These are phyloP conservation scores for Macrotus californicus DNA, from an alignment of 2,113 vertebrate species.

Conservation along the genomic window DNA sequence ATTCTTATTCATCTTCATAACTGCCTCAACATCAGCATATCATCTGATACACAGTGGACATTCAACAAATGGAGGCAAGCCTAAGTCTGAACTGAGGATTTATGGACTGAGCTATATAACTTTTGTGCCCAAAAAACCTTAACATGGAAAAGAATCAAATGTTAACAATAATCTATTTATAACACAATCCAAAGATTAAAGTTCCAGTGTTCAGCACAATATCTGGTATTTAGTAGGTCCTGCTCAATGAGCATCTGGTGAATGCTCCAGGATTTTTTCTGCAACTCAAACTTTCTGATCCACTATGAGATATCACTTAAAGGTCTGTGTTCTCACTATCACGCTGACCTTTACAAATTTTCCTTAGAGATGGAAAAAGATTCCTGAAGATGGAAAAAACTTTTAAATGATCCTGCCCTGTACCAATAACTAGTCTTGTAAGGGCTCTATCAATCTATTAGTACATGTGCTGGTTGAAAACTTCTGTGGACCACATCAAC, in stretches of 20 bases:
- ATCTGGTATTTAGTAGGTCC: background rate
- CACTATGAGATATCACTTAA: conserved; percentile 14
- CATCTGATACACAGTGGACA: background rate
- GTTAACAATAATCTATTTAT: background rate
- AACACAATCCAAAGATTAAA: background rate
- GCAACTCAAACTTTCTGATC: conserved; percentile 31
- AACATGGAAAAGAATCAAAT: background rate
- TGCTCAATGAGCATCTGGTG: background rate
- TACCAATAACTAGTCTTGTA: conserved; percentile 13
- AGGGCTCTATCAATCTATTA: background rate
- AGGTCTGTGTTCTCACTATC: conserved; percentile 43
- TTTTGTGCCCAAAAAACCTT: background rate
- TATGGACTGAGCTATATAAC: background rate
- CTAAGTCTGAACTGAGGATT: background rate
- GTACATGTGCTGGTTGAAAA: background rate
- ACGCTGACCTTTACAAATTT: conserved; percentile 48
- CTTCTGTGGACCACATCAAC: background rate
- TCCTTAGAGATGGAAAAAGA: conserved; percentile 41
- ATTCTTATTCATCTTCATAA: background rate
- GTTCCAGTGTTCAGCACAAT: background rate
- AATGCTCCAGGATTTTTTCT: background rate
- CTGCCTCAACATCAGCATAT: background rate
- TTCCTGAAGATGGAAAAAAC: conserved; percentile 26
- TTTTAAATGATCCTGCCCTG: background rate
- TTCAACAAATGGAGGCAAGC: background rate